These are phyloP conservation scores for Aphis craccivora DNA, from an alignment of 1,140 invertebrate species.

Conservation along the genomic window DNA sequence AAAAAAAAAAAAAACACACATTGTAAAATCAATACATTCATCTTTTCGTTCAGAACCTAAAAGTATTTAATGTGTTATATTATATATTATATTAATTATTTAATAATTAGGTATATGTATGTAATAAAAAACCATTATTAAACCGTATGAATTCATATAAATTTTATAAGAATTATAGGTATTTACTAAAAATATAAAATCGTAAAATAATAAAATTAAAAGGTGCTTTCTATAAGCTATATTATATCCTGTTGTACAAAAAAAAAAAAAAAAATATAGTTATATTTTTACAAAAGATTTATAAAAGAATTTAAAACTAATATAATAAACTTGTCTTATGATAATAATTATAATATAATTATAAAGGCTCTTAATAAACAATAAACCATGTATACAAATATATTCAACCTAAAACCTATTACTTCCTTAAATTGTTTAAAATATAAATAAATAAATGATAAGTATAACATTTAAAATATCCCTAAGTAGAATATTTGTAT, in stretches of 20 bases:
- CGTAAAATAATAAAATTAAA: neutral
- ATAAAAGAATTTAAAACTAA: neutral
- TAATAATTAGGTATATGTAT: neutral
- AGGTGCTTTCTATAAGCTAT: neutral
- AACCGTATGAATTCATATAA: neutral
- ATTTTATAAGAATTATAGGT: neutral
- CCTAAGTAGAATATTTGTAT: neutral
- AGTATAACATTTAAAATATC: neutral
- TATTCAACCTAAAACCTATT: neutral
- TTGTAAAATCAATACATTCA: too few species aligned
- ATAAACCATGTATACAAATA: too few species aligned
- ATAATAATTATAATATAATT: too few species aligned
- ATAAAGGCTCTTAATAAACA: too few species aligned
- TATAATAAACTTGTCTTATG: too few species aligned
- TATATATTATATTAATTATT: neutral
- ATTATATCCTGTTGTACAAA: too few species aligned
- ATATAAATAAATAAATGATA: neutral
- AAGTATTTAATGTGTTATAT: neutral
- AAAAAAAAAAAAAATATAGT: neutral
- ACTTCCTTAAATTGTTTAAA: neutral
- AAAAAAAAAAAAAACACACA: too few species aligned
- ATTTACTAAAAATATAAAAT: neutral
- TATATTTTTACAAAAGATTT: neutral
- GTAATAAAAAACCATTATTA: neutral
- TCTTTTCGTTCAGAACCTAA: too few species aligned